A percentile compares a stretch with the other conserved stretches of the same genome.
Conservation (phyloP, 1,140 invertebrate species). For the Cephus cinctus region DNA sequence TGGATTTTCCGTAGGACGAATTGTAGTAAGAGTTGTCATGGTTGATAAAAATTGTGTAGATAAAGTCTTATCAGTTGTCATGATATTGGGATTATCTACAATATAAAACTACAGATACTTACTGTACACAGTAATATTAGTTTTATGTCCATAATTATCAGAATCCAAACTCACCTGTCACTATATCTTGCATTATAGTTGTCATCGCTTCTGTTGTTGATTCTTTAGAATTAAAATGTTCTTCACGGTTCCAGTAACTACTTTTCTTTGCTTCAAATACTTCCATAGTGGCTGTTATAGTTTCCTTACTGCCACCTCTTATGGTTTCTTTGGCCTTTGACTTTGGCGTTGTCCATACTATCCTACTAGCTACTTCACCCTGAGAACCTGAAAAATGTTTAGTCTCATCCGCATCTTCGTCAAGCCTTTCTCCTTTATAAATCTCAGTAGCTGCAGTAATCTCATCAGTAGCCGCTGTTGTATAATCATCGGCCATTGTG, state of each 20-base stretch:
- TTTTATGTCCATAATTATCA: no score
- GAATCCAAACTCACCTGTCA: background rate
- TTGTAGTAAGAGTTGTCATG: background rate
- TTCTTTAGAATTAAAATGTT: constrained; percentile 13
- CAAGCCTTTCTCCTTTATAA: constrained; percentile 25
- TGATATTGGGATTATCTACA: no score
- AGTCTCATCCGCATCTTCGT: constrained; percentile 20
- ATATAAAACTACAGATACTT: no score
- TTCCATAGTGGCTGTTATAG: constrained; percentile 16
- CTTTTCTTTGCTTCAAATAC: constrained; percentile 13
- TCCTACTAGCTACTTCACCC: constrained; percentile 27
- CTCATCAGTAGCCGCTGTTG: no score
- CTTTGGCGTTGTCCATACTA: constrained; percentile 39
- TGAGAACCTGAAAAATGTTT: constrained; percentile 19
- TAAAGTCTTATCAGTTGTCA: no score
- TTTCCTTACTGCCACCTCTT: constrained; percentile 12
- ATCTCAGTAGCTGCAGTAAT: constrained; percentile 23
- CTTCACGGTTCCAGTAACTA: constrained; percentile 9
- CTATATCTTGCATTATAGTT: background rate
- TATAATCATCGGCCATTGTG: no score
- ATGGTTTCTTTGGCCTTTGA: constrained; percentile 2
- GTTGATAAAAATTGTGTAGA: no score
- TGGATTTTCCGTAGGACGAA: constrained; percentile 1
- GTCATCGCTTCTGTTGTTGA: constrained; percentile 7
- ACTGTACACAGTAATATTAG: no score